Base-by-base conservation (phyloP, 2,797 vertebrate species). In the Steatocranus sp. region DNA sequence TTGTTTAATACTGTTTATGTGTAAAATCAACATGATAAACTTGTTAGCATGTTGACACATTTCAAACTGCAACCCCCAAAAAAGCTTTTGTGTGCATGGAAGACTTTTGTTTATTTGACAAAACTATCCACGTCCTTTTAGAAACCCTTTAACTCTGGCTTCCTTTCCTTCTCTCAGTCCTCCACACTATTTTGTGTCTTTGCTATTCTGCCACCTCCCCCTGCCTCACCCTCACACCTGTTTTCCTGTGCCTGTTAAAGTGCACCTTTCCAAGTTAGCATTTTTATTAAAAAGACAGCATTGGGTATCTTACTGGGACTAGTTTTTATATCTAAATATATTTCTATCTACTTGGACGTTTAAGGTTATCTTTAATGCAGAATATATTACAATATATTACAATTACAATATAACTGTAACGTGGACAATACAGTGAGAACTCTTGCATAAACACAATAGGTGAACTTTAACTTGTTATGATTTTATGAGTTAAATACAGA, bases 71-170 rank as follows among this genome's bases (percentile, higher is more conserved):
- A 18, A 5, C 14, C 63, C 36, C 8, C 20, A 3, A 46, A 18
- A 27, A 70, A 46, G 6, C 41, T 70, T 1, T 46, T 46, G 25
- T 73, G 23, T 11, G 25, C 4, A 43, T 70, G 66, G 5, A 41
- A 5, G 0, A 11, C 43, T 73, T 9, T 5, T 49, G 34, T 61
- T 74, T 36, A 56, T 23, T 4, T 10, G 46, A 2, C 9, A 53
- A 79, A 73, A 32, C n/a, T 20, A 18, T 34, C 51, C 49, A 80
- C 14, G 11, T 54, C 25, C 10, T 34, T 70, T 70, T 53, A 34
- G 20, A 46, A 49, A 36, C n/a, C 10, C 27, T n/a, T 46, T 36
- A 58, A 0, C 15, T 46, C 23, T 12, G 23, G 41, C 0, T 11
- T 27, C 9, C 41, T 46, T 18, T 73, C 41, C 17, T 0, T 48